These are phyloP conservation scores for Spicauda simplicius DNA, from an alignment of 2,888 invertebrate genomes.

Conservation along the genomic window DNA sequence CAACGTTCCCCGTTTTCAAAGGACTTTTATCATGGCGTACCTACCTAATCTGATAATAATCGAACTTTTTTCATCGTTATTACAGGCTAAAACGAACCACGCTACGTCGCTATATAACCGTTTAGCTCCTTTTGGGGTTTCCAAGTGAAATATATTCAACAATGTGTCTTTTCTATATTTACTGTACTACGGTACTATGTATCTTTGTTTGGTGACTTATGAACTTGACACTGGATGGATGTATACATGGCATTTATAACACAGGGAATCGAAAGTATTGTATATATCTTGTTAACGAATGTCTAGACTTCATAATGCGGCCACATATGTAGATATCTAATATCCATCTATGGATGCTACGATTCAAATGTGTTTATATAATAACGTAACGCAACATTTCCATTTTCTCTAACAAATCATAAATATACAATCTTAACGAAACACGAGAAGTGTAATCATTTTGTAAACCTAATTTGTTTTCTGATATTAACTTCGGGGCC, in stretches of 20 bases:
- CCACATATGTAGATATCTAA: too few relatives aligned
- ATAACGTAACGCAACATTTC: neutral
- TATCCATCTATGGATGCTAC: neutral
- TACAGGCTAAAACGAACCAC: slow-evolving; percentile 25
- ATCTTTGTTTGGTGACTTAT: too few relatives aligned
- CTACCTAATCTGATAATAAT: slow-evolving; percentile 32
- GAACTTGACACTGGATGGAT: too few relatives aligned
- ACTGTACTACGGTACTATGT: neutral
- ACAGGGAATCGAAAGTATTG: too few relatives aligned
- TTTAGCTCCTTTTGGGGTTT: slow-evolving; percentile 1
- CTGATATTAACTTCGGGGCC: slow-evolving; percentile 18
- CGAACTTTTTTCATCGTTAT: slow-evolving; percentile 31
- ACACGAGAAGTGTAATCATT: slow-evolving; percentile 17
- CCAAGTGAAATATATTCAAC: neutral
- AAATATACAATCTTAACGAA: slow-evolving; percentile 1
- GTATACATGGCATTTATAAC: too few relatives aligned
- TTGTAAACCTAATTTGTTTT: slow-evolving; percentile 8
- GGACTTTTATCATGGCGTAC: slow-evolving; percentile 25
- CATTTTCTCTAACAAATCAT: neutral
- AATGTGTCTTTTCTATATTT: neutral
- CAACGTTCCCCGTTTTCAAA: slow-evolving; percentile 29
- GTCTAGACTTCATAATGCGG: too few relatives aligned
- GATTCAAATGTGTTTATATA: neutral
- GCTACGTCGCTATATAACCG: slow-evolving; percentile 2
- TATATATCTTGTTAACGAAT: too few relatives aligned